Percentiles rank a stretch among this genome's conserved stretches.
Evolutionary conservation across 2,113 vertebrate species (phyloP).

Genomic region (Phyllostomus hastatus): DNA sequence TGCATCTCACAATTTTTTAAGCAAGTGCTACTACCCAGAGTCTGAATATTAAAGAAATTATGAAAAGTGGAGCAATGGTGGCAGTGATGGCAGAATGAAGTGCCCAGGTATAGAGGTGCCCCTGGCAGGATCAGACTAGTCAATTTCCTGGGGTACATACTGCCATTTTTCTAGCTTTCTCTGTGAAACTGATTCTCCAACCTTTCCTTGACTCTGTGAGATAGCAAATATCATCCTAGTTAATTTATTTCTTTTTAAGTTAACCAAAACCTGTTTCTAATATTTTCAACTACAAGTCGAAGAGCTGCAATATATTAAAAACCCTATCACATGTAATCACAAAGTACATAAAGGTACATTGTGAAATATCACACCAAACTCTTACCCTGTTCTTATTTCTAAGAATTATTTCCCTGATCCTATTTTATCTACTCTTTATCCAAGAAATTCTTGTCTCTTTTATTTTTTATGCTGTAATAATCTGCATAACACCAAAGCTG

Average conservation of each 20-base stretch:
- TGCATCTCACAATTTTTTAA: not conserved
- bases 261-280: not conserved
- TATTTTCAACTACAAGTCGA: not conserved
- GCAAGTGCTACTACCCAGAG: not conserved
- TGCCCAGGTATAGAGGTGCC: rapidly evolving
- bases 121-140: not conserved
- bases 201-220: not conserved
- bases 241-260: not conserved
- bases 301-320: not conserved
- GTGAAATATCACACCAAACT: not conserved
- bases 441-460: not conserved
- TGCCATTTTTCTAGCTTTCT: not conserved
- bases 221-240: not conserved
- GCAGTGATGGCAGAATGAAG: not conserved
- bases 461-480: not conserved
- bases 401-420: not conserved
- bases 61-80: not conserved
- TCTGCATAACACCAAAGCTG: not conserved
- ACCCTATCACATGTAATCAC: not conserved
- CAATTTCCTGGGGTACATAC: not conserved
- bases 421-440: not conserved
- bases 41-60: not conserved
- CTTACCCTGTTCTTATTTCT: not conserved
- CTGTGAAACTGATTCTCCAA: not conserved
- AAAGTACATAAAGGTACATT: not conserved